These are phyloP conservation scores for Enteromius fasciolatus DNA, from an alignment of 2,797 vertebrate genomes.

Conservation along the genomic window DNA sequence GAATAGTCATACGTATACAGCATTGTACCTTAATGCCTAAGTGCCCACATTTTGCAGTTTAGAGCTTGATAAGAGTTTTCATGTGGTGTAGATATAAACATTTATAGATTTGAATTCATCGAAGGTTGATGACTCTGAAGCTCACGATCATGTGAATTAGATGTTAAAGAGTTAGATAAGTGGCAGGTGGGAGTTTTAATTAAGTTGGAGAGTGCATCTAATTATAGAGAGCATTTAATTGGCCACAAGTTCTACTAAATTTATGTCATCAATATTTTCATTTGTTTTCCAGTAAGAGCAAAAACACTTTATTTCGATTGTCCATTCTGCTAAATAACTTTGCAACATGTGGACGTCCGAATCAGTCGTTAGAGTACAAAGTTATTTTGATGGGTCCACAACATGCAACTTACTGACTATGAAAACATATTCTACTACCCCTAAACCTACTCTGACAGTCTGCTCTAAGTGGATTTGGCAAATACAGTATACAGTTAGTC, in stretches of 20 bases:
- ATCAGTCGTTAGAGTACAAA: no score
- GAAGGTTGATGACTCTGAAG: neutral
- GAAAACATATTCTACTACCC: no score
- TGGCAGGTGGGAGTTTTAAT: neutral
- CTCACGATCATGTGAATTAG: neutral
- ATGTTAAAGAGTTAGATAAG: conserved; percentile 7
- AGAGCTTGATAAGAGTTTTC: neutral
- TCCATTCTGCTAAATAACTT: no score
- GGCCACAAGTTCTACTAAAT: neutral
- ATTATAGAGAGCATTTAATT: neutral
- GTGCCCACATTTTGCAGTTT: neutral
- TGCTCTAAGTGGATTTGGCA: no score
- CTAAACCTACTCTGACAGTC: no score
- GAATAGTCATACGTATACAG: neutral
- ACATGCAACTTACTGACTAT: no score
- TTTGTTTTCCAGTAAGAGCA: neutral
- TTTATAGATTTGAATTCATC: neutral
- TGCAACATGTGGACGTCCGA: no score
- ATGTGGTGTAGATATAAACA: neutral
- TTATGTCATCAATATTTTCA: neutral
- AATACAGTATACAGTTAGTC: no score
- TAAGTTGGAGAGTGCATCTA: neutral
- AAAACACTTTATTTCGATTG: no score
- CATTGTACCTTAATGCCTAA: neutral
- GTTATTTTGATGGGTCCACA: no score